Percentiles rank a stretch among this genome's conserved stretches.
Conservation (phyloP, 2,888 invertebrate species). For the Plusia festucae region DNA sequence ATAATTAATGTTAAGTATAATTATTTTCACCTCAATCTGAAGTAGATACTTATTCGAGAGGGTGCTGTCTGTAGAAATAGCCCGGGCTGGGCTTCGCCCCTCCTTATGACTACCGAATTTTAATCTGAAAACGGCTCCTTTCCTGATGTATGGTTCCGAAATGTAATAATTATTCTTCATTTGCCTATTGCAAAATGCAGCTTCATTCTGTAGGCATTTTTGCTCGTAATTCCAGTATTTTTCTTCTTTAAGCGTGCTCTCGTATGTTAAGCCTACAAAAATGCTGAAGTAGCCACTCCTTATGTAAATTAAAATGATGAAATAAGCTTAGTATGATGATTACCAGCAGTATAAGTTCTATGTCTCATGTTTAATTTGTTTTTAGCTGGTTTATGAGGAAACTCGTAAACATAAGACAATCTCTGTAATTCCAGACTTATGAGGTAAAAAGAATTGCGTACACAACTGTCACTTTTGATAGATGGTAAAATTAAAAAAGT, state of each 20-base stretch:
- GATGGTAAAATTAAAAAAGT: too few relatives aligned
- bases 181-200: slow-evolving; percentile 35
- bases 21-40: slow-evolving; percentile 55
- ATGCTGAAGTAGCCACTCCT: background rate
- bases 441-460: background rate
- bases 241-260: slow-evolving; percentile 1
- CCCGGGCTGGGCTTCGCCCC: slow-evolving; percentile 20
- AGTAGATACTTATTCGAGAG: slow-evolving; percentile 41
- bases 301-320: slow-evolving; percentile 16
- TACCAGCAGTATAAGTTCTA: background rate
- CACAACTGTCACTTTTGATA: background rate
- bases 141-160: slow-evolving; percentile 44
- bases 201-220: slow-evolving; percentile 16
- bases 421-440: background rate
- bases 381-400: background rate
- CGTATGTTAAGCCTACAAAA: slow-evolving; percentile 7
- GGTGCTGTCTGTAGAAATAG: slow-evolving; percentile 19
- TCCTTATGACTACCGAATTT: slow-evolving; percentile 35
- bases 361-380: background rate
- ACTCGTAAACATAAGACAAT: background rate
- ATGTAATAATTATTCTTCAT: slow-evolving; percentile 35
- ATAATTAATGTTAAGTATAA: slow-evolving; percentile 57
- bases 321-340: background rate
- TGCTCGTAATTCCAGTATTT: slow-evolving; percentile 6
- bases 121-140: slow-evolving; percentile 44